Evolutionary conservation across 2,888 invertebrate genomes (phyloP).

Genomic region (Metopia argyrocephala): DNA sequence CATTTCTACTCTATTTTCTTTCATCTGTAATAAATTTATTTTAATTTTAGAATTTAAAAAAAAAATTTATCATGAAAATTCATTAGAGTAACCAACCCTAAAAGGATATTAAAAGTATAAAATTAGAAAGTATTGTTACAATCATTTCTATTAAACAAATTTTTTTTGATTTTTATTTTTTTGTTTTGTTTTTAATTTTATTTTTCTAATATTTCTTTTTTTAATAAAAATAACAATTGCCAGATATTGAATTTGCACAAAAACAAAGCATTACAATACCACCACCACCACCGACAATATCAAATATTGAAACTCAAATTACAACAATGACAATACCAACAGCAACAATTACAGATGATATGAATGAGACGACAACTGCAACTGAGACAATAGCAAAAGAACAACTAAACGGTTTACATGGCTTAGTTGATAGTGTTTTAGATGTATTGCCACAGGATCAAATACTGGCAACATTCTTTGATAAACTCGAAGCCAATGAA

Average conservation of each 20-base stretch:
- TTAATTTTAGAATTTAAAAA: no score
- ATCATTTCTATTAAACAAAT: background rate
- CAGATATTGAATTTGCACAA: constrained; percentile 49
- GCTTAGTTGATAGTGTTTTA: constrained; percentile 76
- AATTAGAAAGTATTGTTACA: constrained; percentile 3
- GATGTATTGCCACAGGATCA: constrained; percentile 77
- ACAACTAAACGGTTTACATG: constrained; percentile 74
- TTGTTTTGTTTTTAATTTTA: no score
- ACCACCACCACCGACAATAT: constrained; percentile 37
- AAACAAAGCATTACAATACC: constrained; percentile 37
- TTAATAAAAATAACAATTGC: background rate
- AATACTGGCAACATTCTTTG: constrained; percentile 76
- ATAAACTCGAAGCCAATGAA: constrained; percentile 75
- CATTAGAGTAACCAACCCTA: no score
- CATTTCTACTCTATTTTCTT: no score
- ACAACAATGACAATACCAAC: constrained; percentile 17
- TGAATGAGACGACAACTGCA: constrained; percentile 48
- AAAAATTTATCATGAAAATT: no score
- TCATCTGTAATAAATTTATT: no score
- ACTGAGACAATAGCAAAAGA: constrained; percentile 64
- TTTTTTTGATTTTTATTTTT: background rate
- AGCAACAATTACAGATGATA: constrained; percentile 29
- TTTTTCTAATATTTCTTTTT: no score
- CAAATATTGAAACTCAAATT: constrained; percentile 53
- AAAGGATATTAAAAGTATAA: no score